phyloP scores from a whole-genome alignment of 2,888 invertebrate species.

The Tiphia femorata region DNA sequence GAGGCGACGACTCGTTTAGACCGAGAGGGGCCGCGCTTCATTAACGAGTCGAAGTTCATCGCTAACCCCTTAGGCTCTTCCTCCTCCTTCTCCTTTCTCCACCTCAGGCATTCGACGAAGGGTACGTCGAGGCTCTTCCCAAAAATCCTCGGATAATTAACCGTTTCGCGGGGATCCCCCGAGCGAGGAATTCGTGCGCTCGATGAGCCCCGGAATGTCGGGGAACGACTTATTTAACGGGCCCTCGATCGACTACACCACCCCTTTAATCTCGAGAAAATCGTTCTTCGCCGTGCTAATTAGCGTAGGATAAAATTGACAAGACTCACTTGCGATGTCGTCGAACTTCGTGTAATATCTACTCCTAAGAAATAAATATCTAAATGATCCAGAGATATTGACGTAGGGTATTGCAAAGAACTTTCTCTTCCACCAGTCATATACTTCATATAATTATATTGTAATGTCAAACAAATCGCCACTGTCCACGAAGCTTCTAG shows the following conservation, averaged over 20 bases:
- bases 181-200: constrained; percentile 44
- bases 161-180: constrained; percentile 42
- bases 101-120: constrained; percentile 8
- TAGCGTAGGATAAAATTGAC: too few species aligned
- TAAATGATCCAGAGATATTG: too few species aligned
- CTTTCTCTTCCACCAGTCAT: too few species aligned
- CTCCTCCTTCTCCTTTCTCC: neutral
- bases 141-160: constrained; percentile 61
- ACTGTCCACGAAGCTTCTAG: too few species aligned
- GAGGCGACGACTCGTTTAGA: constrained; percentile 66
- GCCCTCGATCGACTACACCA: constrained; percentile 10
- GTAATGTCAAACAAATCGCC: too few species aligned
- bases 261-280: neutral
- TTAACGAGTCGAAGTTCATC: constrained; percentile 66
- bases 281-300: neutral
- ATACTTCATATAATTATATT: too few species aligned
- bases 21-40: constrained; percentile 59
- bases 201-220: constrained; percentile 42
- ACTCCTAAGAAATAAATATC: too few species aligned
- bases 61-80: constrained; percentile 60
- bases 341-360: too few species aligned
- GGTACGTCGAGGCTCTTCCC: constrained; percentile 16
- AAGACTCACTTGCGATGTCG: too few species aligned
- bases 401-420: too few species aligned
- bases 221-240: constrained; percentile 36